These are phyloP conservation scores for Lipotes vexillifer DNA, from an alignment of 2,113 vertebrate species.

Conservation along the genomic window DNA sequence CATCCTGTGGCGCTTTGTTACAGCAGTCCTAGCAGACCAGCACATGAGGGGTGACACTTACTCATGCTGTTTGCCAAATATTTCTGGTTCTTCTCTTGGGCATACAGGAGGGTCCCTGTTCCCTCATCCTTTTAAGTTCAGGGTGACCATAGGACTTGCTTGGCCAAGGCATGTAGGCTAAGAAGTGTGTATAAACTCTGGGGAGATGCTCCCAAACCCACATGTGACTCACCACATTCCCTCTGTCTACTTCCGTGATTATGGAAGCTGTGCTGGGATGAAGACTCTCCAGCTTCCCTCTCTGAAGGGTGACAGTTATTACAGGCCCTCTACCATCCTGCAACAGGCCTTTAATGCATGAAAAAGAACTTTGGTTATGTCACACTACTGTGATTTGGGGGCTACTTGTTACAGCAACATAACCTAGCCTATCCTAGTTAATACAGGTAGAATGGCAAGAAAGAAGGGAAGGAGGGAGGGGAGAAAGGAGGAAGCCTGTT, in stretches of 20 bases:
- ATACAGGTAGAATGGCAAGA: background rate
- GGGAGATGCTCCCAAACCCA: background rate
- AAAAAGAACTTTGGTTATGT: background rate
- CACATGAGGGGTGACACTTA: accelerated
- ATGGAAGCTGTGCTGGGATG: background rate
- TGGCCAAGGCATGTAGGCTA: background rate
- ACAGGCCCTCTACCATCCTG: background rate
- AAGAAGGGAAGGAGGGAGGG: background rate
- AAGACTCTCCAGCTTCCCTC: background rate
- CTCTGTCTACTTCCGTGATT: accelerated
- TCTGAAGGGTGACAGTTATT: background rate
- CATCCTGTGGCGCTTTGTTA: accelerated
- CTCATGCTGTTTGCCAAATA: no score
- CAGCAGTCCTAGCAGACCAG: accelerated
- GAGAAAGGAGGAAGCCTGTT: background rate
- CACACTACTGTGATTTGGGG: background rate
- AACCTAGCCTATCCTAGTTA: background rate
- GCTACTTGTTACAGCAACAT: background rate
- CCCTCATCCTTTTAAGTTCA: no score
- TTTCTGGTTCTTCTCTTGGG: background rate
- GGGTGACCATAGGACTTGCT: background rate
- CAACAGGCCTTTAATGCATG: background rate
- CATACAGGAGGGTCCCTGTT: accelerated
- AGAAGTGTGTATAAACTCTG: background rate
- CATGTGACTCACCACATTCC: background rate